phyloP scores from a whole-genome alignment of 2,797 vertebrate species.

The Tadarida brasiliensis region DNA sequence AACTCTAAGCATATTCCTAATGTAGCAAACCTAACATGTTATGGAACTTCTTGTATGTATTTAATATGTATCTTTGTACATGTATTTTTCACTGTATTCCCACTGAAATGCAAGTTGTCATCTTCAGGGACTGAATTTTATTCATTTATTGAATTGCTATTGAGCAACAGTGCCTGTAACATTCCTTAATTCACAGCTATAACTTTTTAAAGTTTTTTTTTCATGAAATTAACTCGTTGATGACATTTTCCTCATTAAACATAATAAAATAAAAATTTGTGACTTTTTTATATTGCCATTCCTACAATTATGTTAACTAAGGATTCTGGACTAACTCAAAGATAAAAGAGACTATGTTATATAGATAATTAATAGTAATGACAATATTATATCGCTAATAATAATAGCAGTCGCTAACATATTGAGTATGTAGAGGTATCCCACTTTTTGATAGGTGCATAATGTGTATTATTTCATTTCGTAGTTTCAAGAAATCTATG shows the following conservation, averaged over 20 bases:
- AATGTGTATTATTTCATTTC: background rate
- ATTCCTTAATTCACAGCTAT: background rate
- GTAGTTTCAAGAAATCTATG: background rate
- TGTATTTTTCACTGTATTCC: background rate
- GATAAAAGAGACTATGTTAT: background rate
- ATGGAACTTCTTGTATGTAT: background rate
- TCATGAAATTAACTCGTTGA: background rate
- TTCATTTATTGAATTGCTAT: background rate
- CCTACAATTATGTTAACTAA: background rate
- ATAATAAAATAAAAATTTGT: background rate
- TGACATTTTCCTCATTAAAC: constrained; percentile 42
- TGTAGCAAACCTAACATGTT: background rate
- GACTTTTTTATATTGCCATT: background rate
- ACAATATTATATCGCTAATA: background rate
- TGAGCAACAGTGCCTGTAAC: background rate
- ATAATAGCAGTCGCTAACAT: background rate
- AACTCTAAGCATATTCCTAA: background rate
- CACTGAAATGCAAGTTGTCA: background rate
- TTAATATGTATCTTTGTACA: background rate
- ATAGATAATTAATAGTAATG: constrained; percentile 20
- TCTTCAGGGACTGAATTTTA: background rate
- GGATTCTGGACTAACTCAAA: background rate
- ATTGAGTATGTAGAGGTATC: background rate
- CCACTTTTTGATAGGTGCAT: background rate
- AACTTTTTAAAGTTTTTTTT: background rate